Percentiles rank a stretch among this genome's conserved stretches.
phyloP scores from a whole-genome alignment of 2,888 invertebrate genomes.

The Drosophila anceps region DNA sequence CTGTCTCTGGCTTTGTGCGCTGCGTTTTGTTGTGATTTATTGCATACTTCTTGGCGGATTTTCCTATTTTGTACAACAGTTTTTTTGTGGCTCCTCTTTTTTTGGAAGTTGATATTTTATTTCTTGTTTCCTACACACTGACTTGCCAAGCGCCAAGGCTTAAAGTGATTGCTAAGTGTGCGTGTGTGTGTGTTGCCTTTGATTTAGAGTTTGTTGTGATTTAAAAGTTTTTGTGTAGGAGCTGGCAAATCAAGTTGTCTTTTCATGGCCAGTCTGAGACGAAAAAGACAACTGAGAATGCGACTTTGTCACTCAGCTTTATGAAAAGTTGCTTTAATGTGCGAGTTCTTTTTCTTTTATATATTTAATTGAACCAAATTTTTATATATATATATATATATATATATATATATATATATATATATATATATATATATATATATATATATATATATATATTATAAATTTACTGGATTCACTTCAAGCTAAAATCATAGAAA shows the following conservation, averaged over 20 bases:
- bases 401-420: too few relatives aligned
- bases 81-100: constrained; percentile 25
- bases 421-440: too few relatives aligned
- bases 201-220: constrained; percentile 62
- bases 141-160: constrained; percentile 47
- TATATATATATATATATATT: too few relatives aligned
- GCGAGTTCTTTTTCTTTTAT: too few relatives aligned
- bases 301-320: background rate
- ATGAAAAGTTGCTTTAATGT: background rate
- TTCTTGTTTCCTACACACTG: constrained; percentile 33
- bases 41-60: constrained; percentile 72
- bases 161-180: constrained; percentile 49
- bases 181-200: constrained; percentile 9
- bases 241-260: constrained; percentile 51
- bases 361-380: too few relatives aligned
- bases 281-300: constrained; percentile 3
- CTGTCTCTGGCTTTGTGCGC: constrained; percentile 52
- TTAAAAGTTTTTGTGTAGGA: constrained; percentile 42
- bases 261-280: constrained; percentile 44
- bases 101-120: constrained; percentile 48
- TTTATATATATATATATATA: too few relatives aligned
- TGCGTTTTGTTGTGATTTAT: constrained; percentile 66
- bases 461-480: background rate
- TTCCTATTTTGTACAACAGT: constrained; percentile 58
- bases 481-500: too few relatives aligned